Conservation (phyloP, 2,888 invertebrate species). For the Melanchra persicariae region DNA sequence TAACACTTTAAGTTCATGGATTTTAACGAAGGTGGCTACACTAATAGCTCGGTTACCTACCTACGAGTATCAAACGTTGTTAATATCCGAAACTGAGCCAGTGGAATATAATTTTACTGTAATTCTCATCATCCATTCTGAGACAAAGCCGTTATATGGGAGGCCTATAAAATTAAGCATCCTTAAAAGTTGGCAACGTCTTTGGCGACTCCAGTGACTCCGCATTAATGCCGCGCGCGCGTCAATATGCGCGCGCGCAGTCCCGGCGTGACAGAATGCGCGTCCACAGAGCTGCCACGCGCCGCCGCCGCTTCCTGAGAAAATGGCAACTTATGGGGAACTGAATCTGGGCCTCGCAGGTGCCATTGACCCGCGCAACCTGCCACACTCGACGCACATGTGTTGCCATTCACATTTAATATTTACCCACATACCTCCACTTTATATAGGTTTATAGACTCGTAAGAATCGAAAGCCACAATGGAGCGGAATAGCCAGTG, state of each 20-base stretch:
- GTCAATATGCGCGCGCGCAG: constrained; percentile 87
- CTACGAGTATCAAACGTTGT: constrained; percentile 45
- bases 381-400: constrained; percentile 82
- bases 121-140: constrained; percentile 71
- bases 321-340: constrained; percentile 90
- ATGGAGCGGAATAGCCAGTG: constrained; percentile 73
- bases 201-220: constrained; percentile 80
- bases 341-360: constrained; percentile 87
- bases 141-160: constrained; percentile 74
- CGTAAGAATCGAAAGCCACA: constrained; percentile 78
- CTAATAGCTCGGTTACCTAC: constrained; percentile 41
- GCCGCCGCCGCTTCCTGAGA: constrained; percentile 85
- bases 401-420: constrained; percentile 85
- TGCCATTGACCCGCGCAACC: constrained; percentile 87
- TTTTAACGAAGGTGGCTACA: constrained; percentile 47
- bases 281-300: constrained; percentile 69
- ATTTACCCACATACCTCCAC: constrained; percentile 80
- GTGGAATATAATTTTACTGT: constrained; percentile 66
- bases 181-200: constrained; percentile 77
- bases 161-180: constrained; percentile 77
- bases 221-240: constrained; percentile 85
- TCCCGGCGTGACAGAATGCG: constrained; percentile 88
- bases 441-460: constrained; percentile 80
- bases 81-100: constrained; percentile 64
- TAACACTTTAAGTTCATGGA: constrained; percentile 70